Evolutionary conservation across 2,797 vertebrate genomes (phyloP).

Genomic region (Lemur catta): DNA sequence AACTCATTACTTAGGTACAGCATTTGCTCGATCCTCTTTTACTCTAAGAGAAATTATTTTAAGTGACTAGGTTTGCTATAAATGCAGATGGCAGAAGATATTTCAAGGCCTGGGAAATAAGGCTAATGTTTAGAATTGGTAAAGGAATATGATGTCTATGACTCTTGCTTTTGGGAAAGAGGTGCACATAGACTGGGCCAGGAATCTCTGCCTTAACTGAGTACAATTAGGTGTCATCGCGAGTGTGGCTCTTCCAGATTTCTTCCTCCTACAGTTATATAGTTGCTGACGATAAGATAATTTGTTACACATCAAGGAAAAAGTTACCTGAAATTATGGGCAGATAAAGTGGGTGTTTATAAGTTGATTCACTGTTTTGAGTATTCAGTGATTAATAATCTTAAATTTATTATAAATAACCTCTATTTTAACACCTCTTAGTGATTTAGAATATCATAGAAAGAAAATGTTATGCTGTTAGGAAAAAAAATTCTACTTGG

Average conservation of each 20-base stretch:
- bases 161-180: background rate
- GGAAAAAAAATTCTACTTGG: background rate
- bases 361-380: background rate
- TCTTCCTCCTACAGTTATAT: background rate
- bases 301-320: background rate
- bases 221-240: background rate
- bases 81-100: background rate
- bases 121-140: background rate
- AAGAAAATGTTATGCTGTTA: constrained; percentile 12
- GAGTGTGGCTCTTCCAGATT: background rate
- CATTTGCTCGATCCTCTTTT: background rate
- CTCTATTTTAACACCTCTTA: background rate
- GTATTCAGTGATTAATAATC: background rate
- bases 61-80: constrained; percentile 1
- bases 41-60: constrained; percentile 8
- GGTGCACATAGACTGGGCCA: background rate
- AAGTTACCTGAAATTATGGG: background rate
- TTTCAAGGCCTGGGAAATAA: background rate
- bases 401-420: constrained; percentile 39
- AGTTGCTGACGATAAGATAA: background rate
- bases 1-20: background rate
- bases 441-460: constrained; percentile 9
- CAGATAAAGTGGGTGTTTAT: background rate
- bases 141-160: background rate
- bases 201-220: background rate